Evolutionary conservation across 1,140 invertebrate species (phyloP).

Genomic region (Metopolophium dirhodum): DNA sequence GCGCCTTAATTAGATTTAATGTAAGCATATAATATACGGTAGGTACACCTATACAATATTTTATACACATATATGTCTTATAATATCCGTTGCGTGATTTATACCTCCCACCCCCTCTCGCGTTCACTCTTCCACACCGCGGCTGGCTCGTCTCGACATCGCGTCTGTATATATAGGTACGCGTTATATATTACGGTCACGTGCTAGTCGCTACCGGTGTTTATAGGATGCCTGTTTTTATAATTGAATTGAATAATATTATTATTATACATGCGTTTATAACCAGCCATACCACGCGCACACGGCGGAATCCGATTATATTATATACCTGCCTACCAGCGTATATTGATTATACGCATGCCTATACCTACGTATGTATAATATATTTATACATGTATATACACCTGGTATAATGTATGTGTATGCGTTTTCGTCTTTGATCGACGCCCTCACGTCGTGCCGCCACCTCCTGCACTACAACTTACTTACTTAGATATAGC

Average conservation of each 20-base stretch:
- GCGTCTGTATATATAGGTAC: background rate
- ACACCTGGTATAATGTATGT: background rate
- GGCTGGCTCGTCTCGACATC: background rate
- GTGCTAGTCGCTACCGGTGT: constrained; percentile 34
- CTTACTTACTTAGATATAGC: background rate
- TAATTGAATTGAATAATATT: background rate
- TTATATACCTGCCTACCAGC: background rate
- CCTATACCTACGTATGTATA: no score
- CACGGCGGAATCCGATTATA: background rate
- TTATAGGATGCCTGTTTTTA: constrained; percentile 2
- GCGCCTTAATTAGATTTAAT: constrained; percentile 48
- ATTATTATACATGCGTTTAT: background rate
- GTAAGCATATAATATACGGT: background rate
- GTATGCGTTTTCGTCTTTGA: background rate
- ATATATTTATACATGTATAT: no score
- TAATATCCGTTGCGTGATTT: constrained; percentile 44
- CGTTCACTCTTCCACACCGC: background rate
- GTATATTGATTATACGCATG: background rate
- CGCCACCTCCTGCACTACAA: background rate
- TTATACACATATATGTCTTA: background rate
- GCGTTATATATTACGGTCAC: background rate
- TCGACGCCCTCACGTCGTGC: background rate
- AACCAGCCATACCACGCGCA: background rate
- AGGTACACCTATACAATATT: background rate
- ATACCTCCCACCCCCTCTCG: background rate